Evolutionary conservation across 2,888 invertebrate genomes (phyloP).

Genomic region (Drosophila kanekoi): DNA sequence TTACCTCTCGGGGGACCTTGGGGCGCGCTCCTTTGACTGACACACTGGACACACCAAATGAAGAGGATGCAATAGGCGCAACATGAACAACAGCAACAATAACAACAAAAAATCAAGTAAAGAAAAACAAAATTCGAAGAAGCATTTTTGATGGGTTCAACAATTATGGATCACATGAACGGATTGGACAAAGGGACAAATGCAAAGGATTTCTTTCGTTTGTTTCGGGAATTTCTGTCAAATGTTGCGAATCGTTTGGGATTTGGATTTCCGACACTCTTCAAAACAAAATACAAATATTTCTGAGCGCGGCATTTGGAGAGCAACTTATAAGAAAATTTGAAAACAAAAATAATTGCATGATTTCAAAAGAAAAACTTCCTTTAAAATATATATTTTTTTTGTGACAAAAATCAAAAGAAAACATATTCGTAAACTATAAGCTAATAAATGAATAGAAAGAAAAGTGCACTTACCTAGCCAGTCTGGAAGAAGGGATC

Average conservation of each 20-base stretch:
- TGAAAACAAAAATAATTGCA: constrained; percentile 11
- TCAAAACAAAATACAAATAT: constrained; percentile 43
- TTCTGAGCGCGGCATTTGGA: constrained; percentile 29
- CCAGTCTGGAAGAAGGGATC: constrained; percentile 86
- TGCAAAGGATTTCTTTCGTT: constrained; percentile 6
- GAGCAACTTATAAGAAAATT: constrained; percentile 43
- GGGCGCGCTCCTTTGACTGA: constrained; percentile 70
- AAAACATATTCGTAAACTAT: constrained; percentile 55
- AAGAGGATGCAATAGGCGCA: constrained; percentile 72
- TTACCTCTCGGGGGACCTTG: constrained; percentile 65
- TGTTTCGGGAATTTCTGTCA: constrained; percentile 5
- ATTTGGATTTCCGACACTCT: constrained; percentile 17
- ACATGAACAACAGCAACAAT: constrained; percentile 55
- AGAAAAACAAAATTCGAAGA: constrained; percentile 68
- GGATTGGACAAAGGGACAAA: constrained; percentile 1
- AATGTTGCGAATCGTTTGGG: constrained; percentile 16
- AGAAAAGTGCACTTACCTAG: constrained; percentile 85
- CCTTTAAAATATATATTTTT: constrained; percentile 15
- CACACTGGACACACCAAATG: constrained; percentile 67
- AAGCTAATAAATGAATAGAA: constrained; percentile 62
- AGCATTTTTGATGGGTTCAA: constrained; percentile 56
- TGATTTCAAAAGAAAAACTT: constrained; percentile 3
- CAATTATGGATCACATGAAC: constrained; percentile 26
- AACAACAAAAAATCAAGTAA: constrained; percentile 66
- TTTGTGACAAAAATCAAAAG: constrained; percentile 41